Evolutionary conservation across 53 echinoderm and acorn worm species (phyloP).

Genomic region (Patiria pectinifera): DNA sequence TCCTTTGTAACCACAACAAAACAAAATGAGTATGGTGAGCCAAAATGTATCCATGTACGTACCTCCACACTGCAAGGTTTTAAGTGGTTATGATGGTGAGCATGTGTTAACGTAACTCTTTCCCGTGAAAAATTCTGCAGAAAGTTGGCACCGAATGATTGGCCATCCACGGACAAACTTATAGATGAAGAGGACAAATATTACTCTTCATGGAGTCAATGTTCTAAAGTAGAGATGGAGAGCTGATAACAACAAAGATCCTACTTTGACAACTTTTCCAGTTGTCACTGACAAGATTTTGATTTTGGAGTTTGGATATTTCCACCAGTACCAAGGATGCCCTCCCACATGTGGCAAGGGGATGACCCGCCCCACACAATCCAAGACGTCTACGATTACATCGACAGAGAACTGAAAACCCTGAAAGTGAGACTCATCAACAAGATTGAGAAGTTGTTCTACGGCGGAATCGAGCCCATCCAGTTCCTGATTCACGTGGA

Average conservation of each 20-base stretch:
- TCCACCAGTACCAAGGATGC: constrained; percentile 12
- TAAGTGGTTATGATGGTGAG: too few species aligned
- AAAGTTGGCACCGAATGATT: too few species aligned
- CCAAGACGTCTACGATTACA: constrained; percentile 92
- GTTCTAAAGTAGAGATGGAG: too few species aligned
- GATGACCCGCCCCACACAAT: constrained; percentile 75
- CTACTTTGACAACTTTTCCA: neutral
- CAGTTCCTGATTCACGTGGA: constrained; percentile 92
- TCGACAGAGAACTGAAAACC: constrained; percentile 79
- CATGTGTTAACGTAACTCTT: too few species aligned
- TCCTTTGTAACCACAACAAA: constrained; percentile 51
- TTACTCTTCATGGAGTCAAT: too few species aligned
- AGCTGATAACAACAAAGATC: too few species aligned
- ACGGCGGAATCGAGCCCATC: constrained; percentile 90
- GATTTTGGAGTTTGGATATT: neutral
- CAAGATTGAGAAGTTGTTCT: constrained; percentile 89
- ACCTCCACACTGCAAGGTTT: neutral
- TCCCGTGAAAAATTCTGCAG: too few species aligned
- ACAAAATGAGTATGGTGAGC: neutral
- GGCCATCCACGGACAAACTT: too few species aligned
- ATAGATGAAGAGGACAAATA: too few species aligned
- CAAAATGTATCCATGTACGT: neutral
- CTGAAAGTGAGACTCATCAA: constrained; percentile 78
- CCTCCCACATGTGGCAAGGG: constrained; percentile 78
- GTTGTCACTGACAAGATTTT: neutral